These are phyloP conservation scores for Eubasilissa regina DNA, from an alignment of 1,140 invertebrate genomes.

Conservation along the genomic window DNA sequence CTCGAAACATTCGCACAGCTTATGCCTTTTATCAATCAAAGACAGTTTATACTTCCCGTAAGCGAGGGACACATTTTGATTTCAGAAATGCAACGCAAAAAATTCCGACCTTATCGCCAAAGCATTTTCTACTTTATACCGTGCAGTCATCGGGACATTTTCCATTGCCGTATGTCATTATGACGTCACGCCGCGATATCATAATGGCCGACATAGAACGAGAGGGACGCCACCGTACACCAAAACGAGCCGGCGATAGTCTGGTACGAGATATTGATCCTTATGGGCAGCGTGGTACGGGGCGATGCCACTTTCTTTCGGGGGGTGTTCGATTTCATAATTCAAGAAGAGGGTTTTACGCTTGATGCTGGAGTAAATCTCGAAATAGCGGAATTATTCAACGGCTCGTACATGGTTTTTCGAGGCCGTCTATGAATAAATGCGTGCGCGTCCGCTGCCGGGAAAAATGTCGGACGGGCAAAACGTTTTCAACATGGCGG, in stretches of 20 bases:
- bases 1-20: constrained; percentile 12
- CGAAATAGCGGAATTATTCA: constrained; percentile 44
- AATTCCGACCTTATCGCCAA: constrained; percentile 45
- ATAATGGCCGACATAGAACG: constrained; percentile 50
- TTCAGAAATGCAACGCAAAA: constrained; percentile 47
- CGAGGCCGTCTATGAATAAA: constrained; percentile 44
- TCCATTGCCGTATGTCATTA: constrained; percentile 53
- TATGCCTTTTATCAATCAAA: constrained; percentile 37
- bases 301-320: constrained; percentile 48
- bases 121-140: constrained; percentile 22
- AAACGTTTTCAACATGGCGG: constrained; percentile 36
- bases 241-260: constrained; percentile 27
- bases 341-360: constrained; percentile 47
- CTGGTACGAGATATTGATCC: constrained; percentile 58
- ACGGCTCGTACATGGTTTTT: constrained; percentile 8
- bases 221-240: constrained; percentile 34
- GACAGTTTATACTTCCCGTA: background rate
- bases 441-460: background rate
- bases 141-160: constrained; percentile 33
- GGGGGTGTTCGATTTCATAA: constrained; percentile 47
- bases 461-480: constrained; percentile 51
- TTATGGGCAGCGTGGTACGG: constrained; percentile 31
- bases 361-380: constrained; percentile 41
- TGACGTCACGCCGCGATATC: constrained; percentile 54
- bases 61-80: constrained; percentile 47